Percentiles rank a stretch among this genome's conserved stretches.
Evolutionary conservation across 2,888 invertebrate species (phyloP).

Genomic region (Drosophila formosana): DNA sequence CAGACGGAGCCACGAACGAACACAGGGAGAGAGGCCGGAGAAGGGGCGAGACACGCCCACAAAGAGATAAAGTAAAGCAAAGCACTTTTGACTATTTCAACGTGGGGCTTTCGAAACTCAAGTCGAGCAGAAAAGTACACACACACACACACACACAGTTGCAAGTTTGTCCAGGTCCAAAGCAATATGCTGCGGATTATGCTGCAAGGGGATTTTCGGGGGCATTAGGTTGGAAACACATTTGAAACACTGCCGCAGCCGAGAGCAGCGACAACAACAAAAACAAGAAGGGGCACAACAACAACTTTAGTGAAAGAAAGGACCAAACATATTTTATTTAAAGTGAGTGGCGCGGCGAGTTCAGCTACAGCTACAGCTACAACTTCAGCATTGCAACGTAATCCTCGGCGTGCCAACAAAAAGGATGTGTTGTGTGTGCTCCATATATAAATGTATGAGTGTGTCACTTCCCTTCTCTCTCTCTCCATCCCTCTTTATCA

Average conservation of each 20-base stretch:
- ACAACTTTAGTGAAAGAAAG: slow-evolving; percentile 53
- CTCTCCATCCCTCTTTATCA: slow-evolving; percentile 1
- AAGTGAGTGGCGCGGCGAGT: slow-evolving; percentile 68
- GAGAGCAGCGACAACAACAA: slow-evolving; percentile 26
- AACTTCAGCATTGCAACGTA: slow-evolving; percentile 63
- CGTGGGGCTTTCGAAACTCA: slow-evolving; percentile 73
- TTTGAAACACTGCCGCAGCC: slow-evolving; percentile 76
- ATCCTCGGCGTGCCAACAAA: slow-evolving; percentile 64
- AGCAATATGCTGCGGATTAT: slow-evolving; percentile 80
- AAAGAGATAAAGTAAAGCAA: slow-evolving; percentile 69
- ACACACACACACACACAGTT: slow-evolving; percentile 62
- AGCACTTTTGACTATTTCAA: slow-evolving; percentile 79
- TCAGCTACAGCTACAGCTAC: neutral
- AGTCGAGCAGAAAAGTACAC: slow-evolving; percentile 80
- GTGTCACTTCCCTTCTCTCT: neutral
- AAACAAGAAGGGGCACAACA: slow-evolving; percentile 9
- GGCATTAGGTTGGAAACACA: slow-evolving; percentile 80
- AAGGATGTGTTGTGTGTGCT: slow-evolving; percentile 59
- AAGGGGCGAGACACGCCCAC: slow-evolving; percentile 31
- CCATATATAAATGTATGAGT: slow-evolving; percentile 27
- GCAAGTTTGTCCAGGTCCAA: slow-evolving; percentile 63
- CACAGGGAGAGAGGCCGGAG: neutral
- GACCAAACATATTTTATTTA: slow-evolving; percentile 76
- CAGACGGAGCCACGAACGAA: slow-evolving; percentile 68
- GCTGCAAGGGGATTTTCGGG: slow-evolving; percentile 74